phyloP scores from a whole-genome alignment of 1,140 invertebrate species.

The Pseudomyrmex cubaensis region DNA sequence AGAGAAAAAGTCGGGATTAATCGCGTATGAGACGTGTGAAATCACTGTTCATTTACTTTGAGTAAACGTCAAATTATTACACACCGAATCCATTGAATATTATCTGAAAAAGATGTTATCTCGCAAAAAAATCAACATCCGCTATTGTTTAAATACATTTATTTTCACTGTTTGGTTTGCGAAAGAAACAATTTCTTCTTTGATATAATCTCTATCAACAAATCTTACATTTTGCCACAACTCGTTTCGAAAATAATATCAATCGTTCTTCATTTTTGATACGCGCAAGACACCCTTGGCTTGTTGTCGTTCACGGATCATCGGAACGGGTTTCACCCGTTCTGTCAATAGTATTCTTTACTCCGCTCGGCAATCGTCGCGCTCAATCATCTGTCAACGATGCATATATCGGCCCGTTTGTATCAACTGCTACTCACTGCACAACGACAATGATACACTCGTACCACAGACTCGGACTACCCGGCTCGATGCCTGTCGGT shows the following conservation, averaged over 20 bases:
- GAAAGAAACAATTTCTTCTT: too few species aligned
- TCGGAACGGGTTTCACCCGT: background rate
- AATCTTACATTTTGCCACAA: too few species aligned
- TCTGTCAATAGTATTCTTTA: slow-evolving; percentile 18
- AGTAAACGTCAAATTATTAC: too few species aligned
- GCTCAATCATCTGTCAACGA: slow-evolving; percentile 63
- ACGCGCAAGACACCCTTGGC: background rate
- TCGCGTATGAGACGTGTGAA: background rate
- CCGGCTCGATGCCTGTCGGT: slow-evolving; percentile 5
- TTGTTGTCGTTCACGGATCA: background rate
- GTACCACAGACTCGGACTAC: background rate
- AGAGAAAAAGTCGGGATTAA: background rate
- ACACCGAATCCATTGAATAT: too few species aligned
- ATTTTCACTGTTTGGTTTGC: too few species aligned
- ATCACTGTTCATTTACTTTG: background rate
- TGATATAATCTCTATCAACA: too few species aligned
- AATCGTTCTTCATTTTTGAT: background rate
- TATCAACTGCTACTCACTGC: slow-evolving; percentile 52
- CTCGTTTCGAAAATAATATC: background rate
- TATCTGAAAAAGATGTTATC: too few species aligned
- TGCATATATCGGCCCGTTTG: slow-evolving; percentile 39
- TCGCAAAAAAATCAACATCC: too few species aligned
- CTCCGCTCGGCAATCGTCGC: slow-evolving; percentile 57
- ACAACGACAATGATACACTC: slow-evolving; percentile 67
- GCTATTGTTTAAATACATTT: too few species aligned